These are phyloP conservation scores for Agelaius phoeniceus DNA, from an alignment of 2,113 vertebrate genomes.

Conservation along the genomic window DNA sequence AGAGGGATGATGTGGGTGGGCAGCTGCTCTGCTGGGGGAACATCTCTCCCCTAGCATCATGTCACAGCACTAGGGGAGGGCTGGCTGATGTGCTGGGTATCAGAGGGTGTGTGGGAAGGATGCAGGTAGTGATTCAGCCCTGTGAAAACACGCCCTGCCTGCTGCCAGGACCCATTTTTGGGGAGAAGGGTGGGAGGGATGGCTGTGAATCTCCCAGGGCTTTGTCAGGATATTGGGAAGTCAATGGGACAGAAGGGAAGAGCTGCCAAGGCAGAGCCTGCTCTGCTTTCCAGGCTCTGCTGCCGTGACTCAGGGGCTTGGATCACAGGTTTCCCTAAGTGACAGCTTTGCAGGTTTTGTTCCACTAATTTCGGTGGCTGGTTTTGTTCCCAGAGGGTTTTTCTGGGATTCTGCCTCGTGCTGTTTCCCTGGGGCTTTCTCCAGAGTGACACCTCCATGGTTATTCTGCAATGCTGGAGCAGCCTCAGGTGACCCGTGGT, in stretches of 20 bases:
- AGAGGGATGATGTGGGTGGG: background rate
- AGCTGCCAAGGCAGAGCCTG: background rate
- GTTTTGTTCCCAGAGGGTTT: background rate
- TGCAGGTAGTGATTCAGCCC: background rate
- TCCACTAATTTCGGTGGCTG: background rate
- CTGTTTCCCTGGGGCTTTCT: background rate
- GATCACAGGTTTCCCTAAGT: background rate
- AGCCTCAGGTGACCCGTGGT: rapidly evolving
- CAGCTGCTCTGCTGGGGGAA: background rate
- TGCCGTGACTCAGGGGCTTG: background rate
- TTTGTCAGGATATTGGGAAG: background rate
- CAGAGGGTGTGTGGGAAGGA: background rate
- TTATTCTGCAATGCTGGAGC: background rate
- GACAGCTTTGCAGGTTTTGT: background rate
- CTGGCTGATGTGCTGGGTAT: background rate
- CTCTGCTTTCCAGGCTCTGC: slow-evolving; percentile 30
- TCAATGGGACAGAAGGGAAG: background rate
- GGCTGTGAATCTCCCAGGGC: background rate
- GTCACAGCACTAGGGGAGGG: background rate
- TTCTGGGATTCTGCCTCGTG: background rate
- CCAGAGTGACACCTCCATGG: rapidly evolving
- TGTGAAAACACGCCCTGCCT: background rate
- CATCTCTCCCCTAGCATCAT: background rate
- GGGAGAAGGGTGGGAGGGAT: background rate
- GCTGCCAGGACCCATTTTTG: background rate